Evolutionary conservation across 2,888 invertebrate genomes (phyloP), one percentile per base, ranked within the genome.

Genomic region (Campaea margaritaria): DNA sequence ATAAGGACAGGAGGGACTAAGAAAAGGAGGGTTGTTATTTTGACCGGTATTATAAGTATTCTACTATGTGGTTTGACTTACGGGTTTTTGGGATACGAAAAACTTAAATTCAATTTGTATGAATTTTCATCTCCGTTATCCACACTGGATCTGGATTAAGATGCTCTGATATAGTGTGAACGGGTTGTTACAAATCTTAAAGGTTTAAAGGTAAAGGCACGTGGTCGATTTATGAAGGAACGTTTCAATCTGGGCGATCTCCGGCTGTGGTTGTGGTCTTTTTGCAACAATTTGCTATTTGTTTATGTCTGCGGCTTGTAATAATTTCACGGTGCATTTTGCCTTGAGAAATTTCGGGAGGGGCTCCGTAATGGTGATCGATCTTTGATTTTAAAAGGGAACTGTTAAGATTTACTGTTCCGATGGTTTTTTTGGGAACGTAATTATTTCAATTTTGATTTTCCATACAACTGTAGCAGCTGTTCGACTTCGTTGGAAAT

Each of bases 221-320:
- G 85, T 87, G 86, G 82, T 78, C 79, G 81, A 87, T 89, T 90
- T 89, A 89, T 88, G 83, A 74, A 70, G 72, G 76, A 79, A 89
- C 82, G 81, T 83, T 89, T 90, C 87, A 89, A 91, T 91, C 89
- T 86, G 86, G 78, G 80, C 74, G 86, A 89, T 89, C 86, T 87
- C 70, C 72, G 67, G 65, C 68, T 76, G 74, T 67, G 74, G 73
- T 79, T 72, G 69, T 71, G 76, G 72, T 75, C 68, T 77, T 72
- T 69, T 79, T 75, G 69, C 65, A 67, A 72, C 79, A 74, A 73
- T 74, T 68, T 80, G 76, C 76, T 80, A 78, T 82, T 79, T 76
- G 77, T 70, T 78, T 71, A 72, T 67, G 69, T 70, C 70, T 70
- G 68, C 61, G 68, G 68, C 64, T 68, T 67, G 58, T 64, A 72